Evolutionary conservation across 2,888 invertebrate species (phyloP), one percentile per base, ranked within the genome.

Genomic region (Cordilura impudica): DNA sequence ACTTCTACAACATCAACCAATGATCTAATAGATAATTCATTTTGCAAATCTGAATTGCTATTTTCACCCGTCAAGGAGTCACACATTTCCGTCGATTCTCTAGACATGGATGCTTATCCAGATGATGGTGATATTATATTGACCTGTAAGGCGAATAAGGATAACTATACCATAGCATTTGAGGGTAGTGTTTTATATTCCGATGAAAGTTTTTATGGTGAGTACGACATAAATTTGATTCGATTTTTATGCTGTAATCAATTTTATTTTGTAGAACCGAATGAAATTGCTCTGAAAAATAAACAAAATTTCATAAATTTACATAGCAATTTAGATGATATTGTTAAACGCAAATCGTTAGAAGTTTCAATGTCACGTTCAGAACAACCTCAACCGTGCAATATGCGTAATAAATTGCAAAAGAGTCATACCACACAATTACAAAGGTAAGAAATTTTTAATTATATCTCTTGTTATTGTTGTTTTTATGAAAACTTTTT

Each of bases 91-190:
- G 96, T 97, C 81, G 97, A 97, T 89, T 97, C 97, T 82, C 91
- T 97, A 84, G 97, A 97, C 90, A 95, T 96, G 90, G 96, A 96
- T 88, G 92, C 94, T 84, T 90, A 89, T 85, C 93, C 94, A 82
- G 93, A 94, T 80, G 94, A 95, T 88, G 94, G 95, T 86, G 96
- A 96, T 86, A 95, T 97, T 87, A 94, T 97, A 89, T 92, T 97
- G 83, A 97, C 97, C 81, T 97, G 97, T 90, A 95, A 95, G 90
- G 95, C 96, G 81, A 96, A 97, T 90, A 97, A 97, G 91, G 95
- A 97, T 90, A 97, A 97, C 91, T 97, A 97, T 89, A 97, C 97
- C 82, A 97, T 97, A 86, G 97, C 97, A 83, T 97, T 97, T 86
- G 97, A 97, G 91, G 97, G 96, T 86, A 95, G 95, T 85, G 94